Evolutionary conservation across 2,888 invertebrate species (phyloP).

Genomic region (Stenotaenia linearis): DNA sequence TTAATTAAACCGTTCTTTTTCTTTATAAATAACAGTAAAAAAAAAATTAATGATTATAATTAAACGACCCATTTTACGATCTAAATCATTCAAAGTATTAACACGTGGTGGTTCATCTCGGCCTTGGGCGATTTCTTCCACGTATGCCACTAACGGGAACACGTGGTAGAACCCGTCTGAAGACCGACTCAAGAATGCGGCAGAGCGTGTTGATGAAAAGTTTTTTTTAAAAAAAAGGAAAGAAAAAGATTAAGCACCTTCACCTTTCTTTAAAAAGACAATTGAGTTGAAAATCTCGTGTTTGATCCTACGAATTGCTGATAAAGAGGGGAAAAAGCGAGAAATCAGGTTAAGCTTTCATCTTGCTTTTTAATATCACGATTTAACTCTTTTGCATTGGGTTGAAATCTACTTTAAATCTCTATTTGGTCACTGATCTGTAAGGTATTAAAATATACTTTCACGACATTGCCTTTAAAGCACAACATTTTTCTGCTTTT

Average conservation of each 20-base stretch:
- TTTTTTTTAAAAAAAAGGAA: background rate
- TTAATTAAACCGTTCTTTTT: background rate
- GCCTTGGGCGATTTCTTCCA: slow-evolving; percentile 12
- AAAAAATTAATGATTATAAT: background rate
- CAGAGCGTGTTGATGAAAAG: background rate
- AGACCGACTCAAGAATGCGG: background rate
- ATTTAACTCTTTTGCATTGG: background rate
- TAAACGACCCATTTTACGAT: slow-evolving; percentile 8
- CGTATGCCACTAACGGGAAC: background rate
- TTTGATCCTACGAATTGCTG: background rate
- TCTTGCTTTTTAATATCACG: background rate
- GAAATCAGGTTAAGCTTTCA: slow-evolving; percentile 7
- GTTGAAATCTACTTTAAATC: background rate
- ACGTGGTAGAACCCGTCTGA: background rate
- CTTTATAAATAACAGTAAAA: background rate
- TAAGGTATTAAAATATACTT: background rate
- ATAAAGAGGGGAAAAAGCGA: background rate
- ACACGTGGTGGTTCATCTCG: background rate
- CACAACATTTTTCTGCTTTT: background rate
- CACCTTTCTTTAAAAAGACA: slow-evolving; percentile 20
- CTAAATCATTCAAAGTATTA: background rate
- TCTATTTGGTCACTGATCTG: background rate
- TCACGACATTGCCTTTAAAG: background rate
- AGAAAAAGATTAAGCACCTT: background rate
- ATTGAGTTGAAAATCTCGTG: background rate